These are phyloP conservation scores for Glaucidium brasilianum DNA, from an alignment of 2,113 vertebrate genomes.

Conservation along the genomic window DNA sequence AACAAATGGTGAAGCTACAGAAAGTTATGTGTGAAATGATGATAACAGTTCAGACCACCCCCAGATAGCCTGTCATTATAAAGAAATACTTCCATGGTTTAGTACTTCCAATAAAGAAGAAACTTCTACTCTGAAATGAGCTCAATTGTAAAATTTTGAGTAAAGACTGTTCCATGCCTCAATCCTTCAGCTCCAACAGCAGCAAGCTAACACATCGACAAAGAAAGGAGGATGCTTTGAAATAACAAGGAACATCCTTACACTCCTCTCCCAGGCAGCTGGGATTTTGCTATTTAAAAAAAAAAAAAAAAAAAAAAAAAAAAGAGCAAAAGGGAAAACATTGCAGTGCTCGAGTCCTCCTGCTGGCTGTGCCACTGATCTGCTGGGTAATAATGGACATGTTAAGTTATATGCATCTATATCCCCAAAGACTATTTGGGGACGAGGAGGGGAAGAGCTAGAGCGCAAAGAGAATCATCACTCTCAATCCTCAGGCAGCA, in stretches of 20 bases:
- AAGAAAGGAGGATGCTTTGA: fast-evolving
- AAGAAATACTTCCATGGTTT: not conserved
- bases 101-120: not conserved
- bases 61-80: not conserved
- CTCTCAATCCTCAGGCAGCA: not conserved
- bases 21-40: not conserved
- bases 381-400: not conserved
- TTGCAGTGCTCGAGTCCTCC: fast-evolving
- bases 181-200: not conserved
- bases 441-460: not conserved
- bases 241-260: not conserved
- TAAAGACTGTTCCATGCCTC: not conserved
- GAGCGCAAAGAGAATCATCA: not conserved
- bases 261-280: not conserved
- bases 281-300: not conserved
- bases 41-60: not conserved
- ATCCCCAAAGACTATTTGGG: not conserved
- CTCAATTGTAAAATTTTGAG: not conserved
- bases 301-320: not conserved
- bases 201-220: not conserved
- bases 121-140: not conserved
- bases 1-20: not conserved
- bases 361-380: not conserved
- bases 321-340: not conserved
- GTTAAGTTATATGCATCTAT: not conserved